Conservation (phyloP, 1,140 invertebrate species). For the Drosophila guanche region DNA sequence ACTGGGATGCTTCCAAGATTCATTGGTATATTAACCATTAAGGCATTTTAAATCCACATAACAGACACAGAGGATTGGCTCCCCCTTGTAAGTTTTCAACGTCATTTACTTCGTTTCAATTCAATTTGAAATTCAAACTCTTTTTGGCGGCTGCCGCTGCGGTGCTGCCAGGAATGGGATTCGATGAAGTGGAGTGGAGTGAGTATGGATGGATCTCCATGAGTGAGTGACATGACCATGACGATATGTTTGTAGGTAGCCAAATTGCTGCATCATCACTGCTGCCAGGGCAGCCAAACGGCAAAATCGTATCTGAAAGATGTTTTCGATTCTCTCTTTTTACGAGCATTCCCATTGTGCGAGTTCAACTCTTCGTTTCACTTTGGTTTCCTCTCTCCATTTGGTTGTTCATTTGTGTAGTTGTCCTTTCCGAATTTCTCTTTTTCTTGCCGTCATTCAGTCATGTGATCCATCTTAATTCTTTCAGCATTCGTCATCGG, state of each 20-base stretch:
- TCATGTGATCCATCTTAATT: constrained; percentile 82
- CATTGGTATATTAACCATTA: constrained; percentile 73
- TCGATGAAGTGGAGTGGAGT: constrained; percentile 1
- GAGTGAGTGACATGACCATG: constrained; percentile 72
- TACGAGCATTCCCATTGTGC: constrained; percentile 26
- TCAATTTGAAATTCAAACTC: constrained; percentile 81
- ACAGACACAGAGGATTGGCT: constrained; percentile 14
- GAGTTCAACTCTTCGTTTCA: constrained; percentile 54
- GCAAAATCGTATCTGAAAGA: constrained; percentile 57
- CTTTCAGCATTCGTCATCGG: constrained; percentile 78
- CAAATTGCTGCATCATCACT: constrained; percentile 66
- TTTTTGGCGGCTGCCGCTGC: constrained; percentile 56
- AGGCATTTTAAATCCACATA: constrained; percentile 63
- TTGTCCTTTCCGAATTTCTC: constrained; percentile 17
- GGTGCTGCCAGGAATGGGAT: constrained; percentile 9
- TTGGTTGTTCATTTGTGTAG: constrained; percentile 15
- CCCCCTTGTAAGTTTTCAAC: constrained; percentile 66
- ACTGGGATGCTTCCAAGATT: constrained; percentile 18
- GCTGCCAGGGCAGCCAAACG: constrained; percentile 46
- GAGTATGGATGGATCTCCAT: constrained; percentile 2
- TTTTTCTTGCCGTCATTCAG: constrained; percentile 63
- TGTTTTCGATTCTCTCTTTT: constrained; percentile 49
- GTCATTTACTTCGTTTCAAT: constrained; percentile 77
- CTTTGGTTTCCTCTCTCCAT: constrained; percentile 21
- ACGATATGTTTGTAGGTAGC: constrained; percentile 59